Evolutionary conservation across 2,888 invertebrate species (phyloP).

Genomic region (Clistopyga incitator): DNA sequence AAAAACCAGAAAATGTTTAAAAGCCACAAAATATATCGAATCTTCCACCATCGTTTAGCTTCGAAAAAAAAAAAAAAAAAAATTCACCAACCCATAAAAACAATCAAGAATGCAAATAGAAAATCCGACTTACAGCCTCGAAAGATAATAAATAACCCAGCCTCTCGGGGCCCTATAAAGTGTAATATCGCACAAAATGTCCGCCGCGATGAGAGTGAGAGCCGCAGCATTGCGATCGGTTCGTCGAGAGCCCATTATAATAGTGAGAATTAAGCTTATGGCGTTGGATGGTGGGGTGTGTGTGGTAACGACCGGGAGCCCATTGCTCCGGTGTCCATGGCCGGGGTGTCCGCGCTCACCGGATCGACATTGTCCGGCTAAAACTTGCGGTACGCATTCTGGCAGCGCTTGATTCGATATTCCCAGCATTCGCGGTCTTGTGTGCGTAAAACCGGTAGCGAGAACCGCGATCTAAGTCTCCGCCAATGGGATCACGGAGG

Average conservation of each 20-base stretch:
- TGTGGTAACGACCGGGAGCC: neutral
- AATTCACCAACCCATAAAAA: neutral
- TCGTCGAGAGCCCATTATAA: constrained; percentile 12
- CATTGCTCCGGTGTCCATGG: constrained; percentile 9
- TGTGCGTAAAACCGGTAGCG: constrained; percentile 55
- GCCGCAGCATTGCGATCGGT: constrained; percentile 12
- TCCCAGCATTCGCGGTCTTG: constrained; percentile 26
- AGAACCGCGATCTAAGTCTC: neutral
- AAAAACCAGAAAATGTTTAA: neutral
- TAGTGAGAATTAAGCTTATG: constrained; percentile 9
- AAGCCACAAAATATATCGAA: too few relatives aligned
- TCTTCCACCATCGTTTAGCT: too few relatives aligned
- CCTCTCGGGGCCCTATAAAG: neutral
- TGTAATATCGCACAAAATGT: constrained; percentile 13
- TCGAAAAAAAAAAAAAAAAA: too few relatives aligned
- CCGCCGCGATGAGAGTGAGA: neutral
- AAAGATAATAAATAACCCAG: neutral
- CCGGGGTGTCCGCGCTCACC: constrained; percentile 46
- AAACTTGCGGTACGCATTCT: constrained; percentile 38
- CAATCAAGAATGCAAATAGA: neutral
- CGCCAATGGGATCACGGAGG: constrained; percentile 46
- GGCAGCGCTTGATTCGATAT: neutral
- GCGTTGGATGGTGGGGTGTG: constrained; percentile 1
- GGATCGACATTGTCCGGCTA: constrained; percentile 42
- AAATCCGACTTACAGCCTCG: neutral